phyloP scores from a whole-genome alignment of 1,140 invertebrate genomes.

The Conopomorpha cramerella region DNA sequence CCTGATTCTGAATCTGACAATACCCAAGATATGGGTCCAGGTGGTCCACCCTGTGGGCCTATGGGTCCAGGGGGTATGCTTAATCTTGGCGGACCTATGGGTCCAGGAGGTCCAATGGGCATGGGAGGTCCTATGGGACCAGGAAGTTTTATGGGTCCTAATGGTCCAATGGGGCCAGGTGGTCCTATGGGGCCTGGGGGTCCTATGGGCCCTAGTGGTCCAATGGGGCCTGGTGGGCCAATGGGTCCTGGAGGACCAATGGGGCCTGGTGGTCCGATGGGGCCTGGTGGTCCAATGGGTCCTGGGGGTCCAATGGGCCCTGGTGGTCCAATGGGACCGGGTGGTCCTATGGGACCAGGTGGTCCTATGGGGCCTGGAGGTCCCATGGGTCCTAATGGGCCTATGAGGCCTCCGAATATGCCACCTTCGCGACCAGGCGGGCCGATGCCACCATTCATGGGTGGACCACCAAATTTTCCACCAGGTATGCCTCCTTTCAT shows the following conservation, averaged over 20 bases:
- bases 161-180: conserved; percentile 8
- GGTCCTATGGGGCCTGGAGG: too few relatives aligned
- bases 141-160: conserved; percentile 5
- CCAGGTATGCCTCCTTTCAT: conserved; percentile 6
- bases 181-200: too few relatives aligned
- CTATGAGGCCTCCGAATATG: conserved; percentile 12
- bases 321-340: conserved; percentile 13
- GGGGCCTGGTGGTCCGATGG: too few relatives aligned
- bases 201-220: conserved; percentile 9
- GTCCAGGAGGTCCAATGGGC: too few relatives aligned
- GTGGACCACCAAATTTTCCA: conserved; percentile 26
- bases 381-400: conserved; percentile 10
- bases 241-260: too few relatives aligned
- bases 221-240: conserved; percentile 5
- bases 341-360: conserved; percentile 15
- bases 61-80: conserved; percentile 7
- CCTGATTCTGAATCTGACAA: too few relatives aligned
- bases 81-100: too few relatives aligned
- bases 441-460: conserved; percentile 25
- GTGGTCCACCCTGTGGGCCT: conserved; percentile 3
- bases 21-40: conserved; percentile 4
- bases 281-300: too few relatives aligned
- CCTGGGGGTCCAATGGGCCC: too few relatives aligned
- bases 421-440: conserved; percentile 15
- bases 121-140: conserved; percentile 7